These are phyloP conservation scores for Brachyalestes nurse DNA, from an alignment of 2,797 vertebrate genomes.

Conservation along the genomic window DNA sequence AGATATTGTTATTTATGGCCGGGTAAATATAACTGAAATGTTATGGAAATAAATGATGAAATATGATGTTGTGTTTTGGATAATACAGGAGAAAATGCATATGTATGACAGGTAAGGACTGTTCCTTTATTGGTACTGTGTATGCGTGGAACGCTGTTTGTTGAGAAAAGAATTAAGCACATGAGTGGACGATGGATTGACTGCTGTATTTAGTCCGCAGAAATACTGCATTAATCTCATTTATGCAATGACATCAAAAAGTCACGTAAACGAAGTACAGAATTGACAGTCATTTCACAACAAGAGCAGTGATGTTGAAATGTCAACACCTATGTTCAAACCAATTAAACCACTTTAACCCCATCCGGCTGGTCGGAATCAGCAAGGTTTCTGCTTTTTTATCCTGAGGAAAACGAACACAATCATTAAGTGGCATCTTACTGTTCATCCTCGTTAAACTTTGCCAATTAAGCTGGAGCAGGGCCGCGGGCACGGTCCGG, in stretches of 20 bases:
- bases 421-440: conserved; percentile 8
- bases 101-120: conserved; percentile 3
- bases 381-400: neutral
- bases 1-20: conserved; percentile 65
- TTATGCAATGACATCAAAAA: conserved; percentile 3
- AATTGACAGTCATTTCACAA: neutral
- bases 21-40: conserved; percentile 52
- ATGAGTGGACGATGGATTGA: neutral
- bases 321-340: conserved; percentile 5
- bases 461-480: neutral
- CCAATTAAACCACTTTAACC: neutral
- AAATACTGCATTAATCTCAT: neutral
- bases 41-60: conserved; percentile 43
- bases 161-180: neutral
- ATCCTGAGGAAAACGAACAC: conserved; percentile 1
- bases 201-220: neutral
- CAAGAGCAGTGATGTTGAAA: neutral
- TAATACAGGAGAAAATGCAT: neutral
- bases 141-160: neutral
- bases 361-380: neutral
- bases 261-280: neutral
- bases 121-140: neutral
- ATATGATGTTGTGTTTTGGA: conserved; percentile 28
- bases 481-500: neutral
- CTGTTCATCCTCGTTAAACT: conserved; percentile 25